Percentiles rank a stretch among this genome's conserved stretches.
Conservation (phyloP, 2,888 invertebrate genomes). For the Octonoba sinensis region DNA sequence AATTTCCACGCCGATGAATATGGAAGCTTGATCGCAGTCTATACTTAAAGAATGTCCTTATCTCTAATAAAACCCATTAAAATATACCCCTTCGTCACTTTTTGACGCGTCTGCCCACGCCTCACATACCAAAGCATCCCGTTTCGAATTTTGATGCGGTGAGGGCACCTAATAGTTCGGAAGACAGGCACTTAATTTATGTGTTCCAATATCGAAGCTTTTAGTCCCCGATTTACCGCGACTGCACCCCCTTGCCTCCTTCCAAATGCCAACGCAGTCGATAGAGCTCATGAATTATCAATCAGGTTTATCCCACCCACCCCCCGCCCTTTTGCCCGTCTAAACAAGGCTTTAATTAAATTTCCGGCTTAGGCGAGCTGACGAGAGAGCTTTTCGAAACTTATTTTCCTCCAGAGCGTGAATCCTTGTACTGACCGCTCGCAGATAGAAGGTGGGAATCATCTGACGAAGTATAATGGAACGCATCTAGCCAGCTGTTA, state of each 20-base stretch:
- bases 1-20: no score
- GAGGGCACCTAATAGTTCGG: constrained; percentile 11
- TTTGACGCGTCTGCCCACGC: neutral
- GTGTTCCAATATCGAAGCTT: constrained; percentile 55
- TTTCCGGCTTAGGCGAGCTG: no score
- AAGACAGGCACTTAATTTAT: constrained; percentile 54
- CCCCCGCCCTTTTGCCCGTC: no score
- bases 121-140: constrained; percentile 38
- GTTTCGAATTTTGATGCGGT: constrained; percentile 32
- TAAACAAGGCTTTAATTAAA: no score
- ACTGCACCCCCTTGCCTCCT: constrained; percentile 10
- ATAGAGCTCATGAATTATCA: constrained; percentile 53
- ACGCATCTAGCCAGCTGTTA: no score
- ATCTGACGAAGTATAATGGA: no score
- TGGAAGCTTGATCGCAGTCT: no score
- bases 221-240: constrained; percentile 52
- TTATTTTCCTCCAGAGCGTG: no score
- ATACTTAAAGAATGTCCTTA: neutral
- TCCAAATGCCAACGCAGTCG: constrained; percentile 25
- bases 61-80: constrained; percentile 32
- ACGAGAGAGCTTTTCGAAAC: no score
- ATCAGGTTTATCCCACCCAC: constrained; percentile 21
- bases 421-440: no score
- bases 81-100: constrained; percentile 3
- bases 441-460: no score